Evolutionary conservation across 1,140 invertebrate species (phyloP).

Genomic region (Matsumurasca onukii): DNA sequence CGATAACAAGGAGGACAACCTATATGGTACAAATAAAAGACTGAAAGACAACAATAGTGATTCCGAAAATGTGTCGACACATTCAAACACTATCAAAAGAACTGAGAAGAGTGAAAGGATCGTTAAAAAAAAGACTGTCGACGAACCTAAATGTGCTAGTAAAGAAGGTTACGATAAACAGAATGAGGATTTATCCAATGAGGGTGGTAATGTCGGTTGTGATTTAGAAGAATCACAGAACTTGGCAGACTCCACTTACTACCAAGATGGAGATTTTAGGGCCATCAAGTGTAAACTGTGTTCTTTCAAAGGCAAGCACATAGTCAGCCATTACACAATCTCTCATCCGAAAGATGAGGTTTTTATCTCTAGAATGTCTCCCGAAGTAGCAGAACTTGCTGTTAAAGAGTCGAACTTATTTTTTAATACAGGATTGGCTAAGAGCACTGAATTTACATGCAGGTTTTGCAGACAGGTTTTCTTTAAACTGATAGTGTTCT

Average conservation of each 20-base stretch:
- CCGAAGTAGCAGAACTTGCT: background rate
- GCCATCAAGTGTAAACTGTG: constrained; percentile 8
- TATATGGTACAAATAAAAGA: too few species aligned
- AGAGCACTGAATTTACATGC: background rate
- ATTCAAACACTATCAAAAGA: too few species aligned
- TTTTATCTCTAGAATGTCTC: constrained; percentile 11
- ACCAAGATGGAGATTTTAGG: constrained; percentile 12
- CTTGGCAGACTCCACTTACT: background rate
- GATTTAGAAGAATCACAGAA: background rate
- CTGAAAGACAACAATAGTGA: too few species aligned
- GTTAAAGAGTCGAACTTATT: background rate
- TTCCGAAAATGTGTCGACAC: too few species aligned
- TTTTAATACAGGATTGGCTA: background rate
- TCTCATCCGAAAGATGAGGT: constrained; percentile 19
- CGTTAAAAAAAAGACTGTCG: too few species aligned
- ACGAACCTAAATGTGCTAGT: background rate
- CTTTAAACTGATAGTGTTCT: background rate
- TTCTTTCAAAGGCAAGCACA: background rate
- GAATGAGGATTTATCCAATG: background rate
- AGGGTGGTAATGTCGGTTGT: too few species aligned
- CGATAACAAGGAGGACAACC: too few species aligned
- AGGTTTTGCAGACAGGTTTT: background rate
- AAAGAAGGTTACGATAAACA: background rate
- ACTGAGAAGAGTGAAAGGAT: too few species aligned
- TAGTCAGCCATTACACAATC: constrained; percentile 5